Evolutionary conservation across 2,888 invertebrate species (phyloP).

Genomic region (Andrena chrysosceles): DNA sequence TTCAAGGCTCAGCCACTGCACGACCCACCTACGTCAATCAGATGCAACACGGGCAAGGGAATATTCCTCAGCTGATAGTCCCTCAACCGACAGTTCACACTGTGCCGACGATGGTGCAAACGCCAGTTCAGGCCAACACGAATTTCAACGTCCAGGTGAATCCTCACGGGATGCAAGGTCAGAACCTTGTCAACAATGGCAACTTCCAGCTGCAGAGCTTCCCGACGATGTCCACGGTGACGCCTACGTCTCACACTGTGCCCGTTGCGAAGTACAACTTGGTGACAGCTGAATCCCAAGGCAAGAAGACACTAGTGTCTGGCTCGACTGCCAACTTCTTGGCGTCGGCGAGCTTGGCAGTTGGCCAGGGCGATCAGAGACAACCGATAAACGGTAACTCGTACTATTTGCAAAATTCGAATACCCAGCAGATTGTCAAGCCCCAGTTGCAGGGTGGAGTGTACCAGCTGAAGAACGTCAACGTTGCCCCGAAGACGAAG

Average conservation of each 20-base stretch:
- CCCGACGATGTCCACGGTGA: conserved; percentile 52
- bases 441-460: conserved; percentile 58
- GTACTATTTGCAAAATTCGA: conserved; percentile 62
- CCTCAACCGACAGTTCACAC: conserved; percentile 76
- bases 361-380: conserved; percentile 69
- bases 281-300: conserved; percentile 58
- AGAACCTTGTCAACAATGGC: conserved; percentile 64
- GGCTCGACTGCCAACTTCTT: conserved; percentile 71
- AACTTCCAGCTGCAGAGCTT: conserved; percentile 58
- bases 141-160: conserved; percentile 76
- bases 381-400: conserved; percentile 53
- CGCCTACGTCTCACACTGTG: conserved; percentile 55
- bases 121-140: conserved; percentile 59
- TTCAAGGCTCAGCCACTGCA: conserved; percentile 59
- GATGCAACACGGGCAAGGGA: conserved; percentile 50
- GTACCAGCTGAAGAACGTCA: conserved; percentile 51
- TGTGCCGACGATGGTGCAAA: conserved; percentile 66
- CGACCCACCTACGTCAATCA: conserved; percentile 64
- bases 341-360: conserved; percentile 77
- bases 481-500: conserved; percentile 50
- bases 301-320: conserved; percentile 61
- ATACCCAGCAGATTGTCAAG: conserved; percentile 62
- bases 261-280: conserved; percentile 59
- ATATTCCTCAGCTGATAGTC: conserved; percentile 67
- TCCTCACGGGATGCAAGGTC: conserved; percentile 75